These are phyloP conservation scores for Montipora capitata DNA, from an alignment of 92 coral and sea anemone genomes.

Conservation along the genomic window DNA sequence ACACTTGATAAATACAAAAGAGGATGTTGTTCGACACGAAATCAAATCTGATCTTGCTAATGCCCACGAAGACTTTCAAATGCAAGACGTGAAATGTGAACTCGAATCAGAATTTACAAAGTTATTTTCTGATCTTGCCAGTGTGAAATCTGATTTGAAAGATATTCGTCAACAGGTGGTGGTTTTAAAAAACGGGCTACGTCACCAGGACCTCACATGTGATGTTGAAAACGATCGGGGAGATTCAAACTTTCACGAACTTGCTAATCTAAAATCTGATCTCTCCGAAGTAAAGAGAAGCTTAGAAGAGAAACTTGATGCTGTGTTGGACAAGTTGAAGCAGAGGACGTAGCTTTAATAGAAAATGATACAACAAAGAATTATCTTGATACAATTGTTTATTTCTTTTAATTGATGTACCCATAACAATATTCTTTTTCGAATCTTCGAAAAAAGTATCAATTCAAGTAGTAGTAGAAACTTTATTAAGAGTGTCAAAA, in stretches of 20 bases:
- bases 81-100: background rate
- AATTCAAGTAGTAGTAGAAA: too few species aligned
- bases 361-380: background rate
- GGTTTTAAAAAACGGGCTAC: background rate
- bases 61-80: background rate
- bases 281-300: background rate
- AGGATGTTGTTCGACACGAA: background rate
- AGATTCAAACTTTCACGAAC: background rate
- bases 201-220: background rate
- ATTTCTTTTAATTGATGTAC: too few species aligned
- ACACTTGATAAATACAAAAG: background rate
- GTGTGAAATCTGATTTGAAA: background rate
- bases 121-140: background rate
- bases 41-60: background rate
- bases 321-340: background rate
- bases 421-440: too few species aligned
- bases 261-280: background rate
- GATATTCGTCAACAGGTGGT: background rate
- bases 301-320: constrained; percentile 1
- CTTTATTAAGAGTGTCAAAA: too few species aligned
- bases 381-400: too few species aligned
- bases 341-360: background rate
- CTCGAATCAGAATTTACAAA: background rate
- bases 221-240: background rate
- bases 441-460: too few species aligned